A percentile compares a stretch with the other conserved stretches of the same genome.
Evolutionary conservation across 2,888 invertebrate species (phyloP).

Genomic region (Scaptomyza tumidula): DNA sequence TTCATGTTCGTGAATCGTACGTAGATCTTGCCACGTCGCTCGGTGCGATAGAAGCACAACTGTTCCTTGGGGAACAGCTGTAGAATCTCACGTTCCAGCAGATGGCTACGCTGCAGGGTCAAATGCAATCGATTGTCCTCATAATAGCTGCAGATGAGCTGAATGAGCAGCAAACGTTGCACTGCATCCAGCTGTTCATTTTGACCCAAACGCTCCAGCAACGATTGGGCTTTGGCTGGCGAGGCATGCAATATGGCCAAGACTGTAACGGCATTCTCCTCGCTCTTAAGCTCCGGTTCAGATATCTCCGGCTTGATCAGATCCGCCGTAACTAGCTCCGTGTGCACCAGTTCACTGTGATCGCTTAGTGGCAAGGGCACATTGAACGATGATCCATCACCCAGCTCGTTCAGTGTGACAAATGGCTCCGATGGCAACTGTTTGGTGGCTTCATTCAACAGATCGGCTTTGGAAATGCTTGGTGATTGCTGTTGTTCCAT

Average conservation of each 20-base stretch:
- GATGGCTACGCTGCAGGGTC: conserved; percentile 74
- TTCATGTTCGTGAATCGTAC: conserved; percentile 81
- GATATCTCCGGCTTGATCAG: conserved; percentile 42
- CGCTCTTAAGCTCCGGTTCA: conserved; percentile 28
- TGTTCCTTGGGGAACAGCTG: conserved; percentile 75
- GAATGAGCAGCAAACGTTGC: conserved; percentile 73
- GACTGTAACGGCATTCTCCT: conserved; percentile 53
- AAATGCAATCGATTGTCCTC: conserved; percentile 76
- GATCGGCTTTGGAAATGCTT: conserved; percentile 38
- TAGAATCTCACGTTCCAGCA: conserved; percentile 76
- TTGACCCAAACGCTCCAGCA: conserved; percentile 67
- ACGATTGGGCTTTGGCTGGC: conserved; percentile 57
- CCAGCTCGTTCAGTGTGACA: conserved; percentile 50
- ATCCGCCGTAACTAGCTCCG: conserved; percentile 29
- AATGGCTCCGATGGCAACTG: conserved; percentile 60
- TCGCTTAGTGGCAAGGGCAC: conserved; percentile 30
- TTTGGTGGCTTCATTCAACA: conserved; percentile 45
- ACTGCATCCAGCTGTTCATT: conserved; percentile 61
- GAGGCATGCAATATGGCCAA: conserved; percentile 67
- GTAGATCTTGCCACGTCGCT: conserved; percentile 80
- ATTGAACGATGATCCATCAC: conserved; percentile 36
- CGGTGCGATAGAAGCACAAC: conserved; percentile 77
- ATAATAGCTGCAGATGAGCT: conserved; percentile 78
- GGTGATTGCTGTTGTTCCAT: not conserved
- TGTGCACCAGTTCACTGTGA: conserved; percentile 38